A percentile compares a stretch with the other conserved stretches of the same genome.
Conservation (phyloP, 92 coral and sea anemone species). For the Epizoanthus scotinus region DNA sequence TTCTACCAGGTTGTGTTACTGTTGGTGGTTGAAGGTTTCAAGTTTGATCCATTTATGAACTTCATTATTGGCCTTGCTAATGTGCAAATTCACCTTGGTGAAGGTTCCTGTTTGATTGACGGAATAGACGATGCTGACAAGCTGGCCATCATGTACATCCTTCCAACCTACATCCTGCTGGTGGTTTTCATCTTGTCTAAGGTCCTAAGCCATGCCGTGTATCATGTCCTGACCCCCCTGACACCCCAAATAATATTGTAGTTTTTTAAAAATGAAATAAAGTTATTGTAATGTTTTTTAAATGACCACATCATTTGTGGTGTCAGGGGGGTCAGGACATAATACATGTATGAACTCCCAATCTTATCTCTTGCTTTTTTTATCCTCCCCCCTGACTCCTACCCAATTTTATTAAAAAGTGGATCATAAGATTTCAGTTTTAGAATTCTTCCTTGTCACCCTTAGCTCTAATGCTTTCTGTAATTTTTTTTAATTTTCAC, state of each 20-base stretch:
- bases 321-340: no score
- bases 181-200: slow-evolving; percentile 62
- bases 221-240: no score
- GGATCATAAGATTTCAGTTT: no score
- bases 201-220: slow-evolving; percentile 37
- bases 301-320: no score
- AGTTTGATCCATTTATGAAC: slow-evolving; percentile 75
- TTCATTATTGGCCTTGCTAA: slow-evolving; percentile 81
- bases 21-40: slow-evolving; percentile 48
- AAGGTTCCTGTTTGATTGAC: slow-evolving; percentile 69
- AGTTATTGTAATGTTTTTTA: no score
- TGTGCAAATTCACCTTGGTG: slow-evolving; percentile 55
- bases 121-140: slow-evolving; percentile 81
- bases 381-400: no score
- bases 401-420: no score
- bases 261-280: slow-evolving; percentile 42
- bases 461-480: slow-evolving; percentile 50
- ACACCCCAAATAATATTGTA: background rate
- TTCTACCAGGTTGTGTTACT: slow-evolving; percentile 23
- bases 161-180: slow-evolving; percentile 75
- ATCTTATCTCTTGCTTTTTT: no score
- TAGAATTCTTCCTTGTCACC: no score
- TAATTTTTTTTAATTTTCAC: slow-evolving; percentile 27
- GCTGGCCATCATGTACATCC: slow-evolving; percentile 74
- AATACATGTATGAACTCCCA: no score